Conservation (phyloP, 2,888 invertebrate species). For the Standfussiana lucernea region DNA sequence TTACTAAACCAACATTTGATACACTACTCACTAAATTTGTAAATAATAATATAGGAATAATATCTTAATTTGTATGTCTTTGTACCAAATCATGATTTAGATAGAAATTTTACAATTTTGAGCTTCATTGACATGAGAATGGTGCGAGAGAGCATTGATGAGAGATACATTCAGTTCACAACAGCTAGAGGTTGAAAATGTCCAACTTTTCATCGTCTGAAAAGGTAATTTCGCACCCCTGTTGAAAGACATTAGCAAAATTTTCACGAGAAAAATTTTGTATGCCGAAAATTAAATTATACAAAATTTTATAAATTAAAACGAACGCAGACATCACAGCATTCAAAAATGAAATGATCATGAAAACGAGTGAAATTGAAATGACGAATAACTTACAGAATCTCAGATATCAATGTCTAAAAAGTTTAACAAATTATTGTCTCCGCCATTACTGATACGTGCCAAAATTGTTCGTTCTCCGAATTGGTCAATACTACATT, state of each 20-base stretch:
- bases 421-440: constrained; percentile 70
- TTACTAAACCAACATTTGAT: constrained; percentile 81
- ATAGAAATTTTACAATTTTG: constrained; percentile 76
- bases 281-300: constrained; percentile 77
- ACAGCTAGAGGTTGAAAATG: constrained; percentile 78
- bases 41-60: constrained; percentile 85
- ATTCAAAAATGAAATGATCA: constrained; percentile 48
- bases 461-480: constrained; percentile 54
- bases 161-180: constrained; percentile 55
- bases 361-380: constrained; percentile 37
- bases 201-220: constrained; percentile 82
- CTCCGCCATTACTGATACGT: constrained; percentile 67
- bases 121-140: constrained; percentile 75
- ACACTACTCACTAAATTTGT: constrained; percentile 83
- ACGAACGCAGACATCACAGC: constrained; percentile 47
- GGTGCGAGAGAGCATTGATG: constrained; percentile 79
- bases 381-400: constrained; percentile 52
- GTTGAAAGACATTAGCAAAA: constrained; percentile 82
- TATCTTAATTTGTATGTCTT: constrained; percentile 89
- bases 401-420: constrained; percentile 56
- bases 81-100: constrained; percentile 87
- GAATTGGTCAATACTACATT: constrained; percentile 70
- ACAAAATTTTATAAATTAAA: constrained; percentile 43
- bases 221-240: constrained; percentile 83
- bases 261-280: constrained; percentile 86